Base-by-base conservation (phyloP, 2,888 invertebrate genomes). In the Apamea anceps region DNA sequence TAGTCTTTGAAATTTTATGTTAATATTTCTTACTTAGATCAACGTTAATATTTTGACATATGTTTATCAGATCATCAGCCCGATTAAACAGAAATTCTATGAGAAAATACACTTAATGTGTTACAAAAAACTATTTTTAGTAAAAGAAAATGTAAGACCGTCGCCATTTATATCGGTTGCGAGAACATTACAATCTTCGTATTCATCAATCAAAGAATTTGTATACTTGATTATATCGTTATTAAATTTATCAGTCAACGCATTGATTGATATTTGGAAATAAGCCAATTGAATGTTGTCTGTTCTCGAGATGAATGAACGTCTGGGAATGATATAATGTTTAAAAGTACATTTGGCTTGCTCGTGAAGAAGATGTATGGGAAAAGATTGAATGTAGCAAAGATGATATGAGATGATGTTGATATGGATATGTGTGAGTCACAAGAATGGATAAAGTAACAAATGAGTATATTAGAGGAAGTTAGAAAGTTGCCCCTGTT, bases 1-100 rank as follows among this genome's bases (percentile, higher is more conserved):
- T 73, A 45, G 72, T 66, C 87, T 89, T 89, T 89, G 89, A 89
- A 83, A 84, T 84, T 77, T 77, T 76, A 72, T 62, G 60, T 82
- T 57, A 79, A 72, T 74, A 78, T 78, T 78, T 73, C 28, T 45
- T 77, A 75, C 79, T 80, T 75, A 79, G 70, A 75, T 67, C 75
- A 81, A 78, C 77, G 57, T 60, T 78, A 74, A 72, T 81, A 72
- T 80, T 74, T 84, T 51, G 45, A 78, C 18, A 45, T 73, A 28
- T 45, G 51, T 83, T 15, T 63, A 32, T 60, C 10, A 32, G n/a
- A 66, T 28, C 32, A 42, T 32, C 18, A 51, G 3, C 7, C 21
- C 48, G 32, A 21, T 25, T n/a, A 32, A 67, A 15, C 5, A 71
- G 28, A 51, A 21, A 32, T 63, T 65, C 1, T 54, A 18, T 51